Evolutionary conservation across 2,888 invertebrate species (phyloP).

Genomic region (Branchellion lobata): DNA sequence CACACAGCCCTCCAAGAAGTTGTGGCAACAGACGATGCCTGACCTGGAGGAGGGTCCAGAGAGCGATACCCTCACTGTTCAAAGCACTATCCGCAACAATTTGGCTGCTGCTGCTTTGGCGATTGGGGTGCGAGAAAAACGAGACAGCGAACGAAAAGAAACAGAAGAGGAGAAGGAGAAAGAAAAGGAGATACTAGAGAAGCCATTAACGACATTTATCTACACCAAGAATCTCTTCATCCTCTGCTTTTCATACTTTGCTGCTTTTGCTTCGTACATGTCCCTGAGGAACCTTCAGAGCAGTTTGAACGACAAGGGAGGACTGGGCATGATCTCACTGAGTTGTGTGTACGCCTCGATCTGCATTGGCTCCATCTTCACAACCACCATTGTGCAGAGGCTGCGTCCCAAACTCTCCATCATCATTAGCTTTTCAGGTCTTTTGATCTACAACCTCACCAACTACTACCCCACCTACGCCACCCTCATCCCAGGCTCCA

Average conservation of each 20-base stretch:
- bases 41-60: slow-evolving; percentile 53
- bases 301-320: slow-evolving; percentile 57
- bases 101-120: slow-evolving; percentile 50
- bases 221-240: slow-evolving; percentile 56
- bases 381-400: slow-evolving; percentile 56
- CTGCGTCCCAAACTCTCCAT: slow-evolving; percentile 55
- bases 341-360: slow-evolving; percentile 55
- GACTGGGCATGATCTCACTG: slow-evolving; percentile 57
- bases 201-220: slow-evolving; percentile 26
- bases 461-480: slow-evolving; percentile 56
- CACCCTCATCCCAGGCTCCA: slow-evolving; percentile 55
- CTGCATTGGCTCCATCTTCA: slow-evolving; percentile 56
- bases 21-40: slow-evolving; percentile 52
- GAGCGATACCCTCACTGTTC: slow-evolving; percentile 51
- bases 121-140: slow-evolving; percentile 7
- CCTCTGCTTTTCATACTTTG: slow-evolving; percentile 54
- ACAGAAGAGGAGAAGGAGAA: not conserved
- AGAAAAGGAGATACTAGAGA: not conserved
- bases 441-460: slow-evolving; percentile 55
- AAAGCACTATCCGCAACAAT: slow-evolving; percentile 49
- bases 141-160: not conserved
- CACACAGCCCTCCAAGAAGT: slow-evolving; percentile 15
- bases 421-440: slow-evolving; percentile 52
- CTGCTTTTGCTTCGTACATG: slow-evolving; percentile 55
- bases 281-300: slow-evolving; percentile 60